Base-by-base conservation (phyloP, 2,113 vertebrate genomes). In the Triplophysa siluroides region DNA sequence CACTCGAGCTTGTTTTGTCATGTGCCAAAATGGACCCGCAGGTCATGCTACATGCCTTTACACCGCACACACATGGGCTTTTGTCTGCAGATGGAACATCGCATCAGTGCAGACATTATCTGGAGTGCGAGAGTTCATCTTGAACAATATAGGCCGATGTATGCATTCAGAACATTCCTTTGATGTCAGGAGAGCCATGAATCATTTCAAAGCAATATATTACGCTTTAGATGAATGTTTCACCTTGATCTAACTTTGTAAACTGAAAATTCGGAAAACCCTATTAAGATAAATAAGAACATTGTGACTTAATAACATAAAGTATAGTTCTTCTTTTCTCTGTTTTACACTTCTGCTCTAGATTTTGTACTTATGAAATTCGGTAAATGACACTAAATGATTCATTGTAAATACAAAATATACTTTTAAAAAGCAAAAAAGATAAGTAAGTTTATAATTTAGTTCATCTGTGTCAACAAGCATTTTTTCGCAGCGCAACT, bases 41-140 rank as follows among this genome's bases (percentile, higher is more conserved):
- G 83, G 74, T 84, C 72, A 76, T 78, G 75, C 56, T 68, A 65
- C 79, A 81, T 82, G 70, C 83, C 76, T 81, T 81, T 45, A 72
- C 64, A 58, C 54, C 23, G 63, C 45, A 69, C 68, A 78, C 79
- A 83, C 74, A 52, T n/a, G 60, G 61, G 79, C 33, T 72, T 81
- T 83, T 83, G 78, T 83, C 66, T 81, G 68, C 58, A 26, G 79
- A 43, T 33, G 52, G 41, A 76, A 76, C 52, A 52, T 21, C 23
- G 21, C 73, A 47, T 76, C 58, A 45, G 73, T 26, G 56, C 58
- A 47, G 8, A 45, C 41, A n/a, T 23, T 63, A 47, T 62, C 38
- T 76, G 14, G 41, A 29, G 41, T 24, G 33, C 33, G 21, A 45
- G 73, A 76, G 73, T 63, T 73, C 70, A 60, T 60, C n/a, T 56